Percentiles rank a stretch among this genome's conserved stretches.
Evolutionary conservation across 2,113 vertebrate species (phyloP).

Genomic region (Melanotaenia duboulayi): DNA sequence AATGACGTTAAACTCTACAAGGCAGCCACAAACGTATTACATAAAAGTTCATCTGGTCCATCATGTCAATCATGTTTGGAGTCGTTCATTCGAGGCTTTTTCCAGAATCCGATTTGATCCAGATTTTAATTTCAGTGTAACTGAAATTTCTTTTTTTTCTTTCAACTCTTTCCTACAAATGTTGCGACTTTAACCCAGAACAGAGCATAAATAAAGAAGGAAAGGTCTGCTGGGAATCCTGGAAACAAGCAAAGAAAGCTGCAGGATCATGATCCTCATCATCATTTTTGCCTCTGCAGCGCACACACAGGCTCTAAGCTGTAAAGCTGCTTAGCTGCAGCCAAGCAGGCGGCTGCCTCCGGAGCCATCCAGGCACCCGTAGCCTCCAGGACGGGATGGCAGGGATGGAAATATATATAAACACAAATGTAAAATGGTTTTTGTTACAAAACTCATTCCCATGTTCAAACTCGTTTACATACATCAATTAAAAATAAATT

Average conservation of each 20-base stretch:
- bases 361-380: constrained; percentile 12
- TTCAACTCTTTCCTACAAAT: neutral
- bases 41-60: too few relatives aligned
- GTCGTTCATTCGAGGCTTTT: neutral
- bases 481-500: too few relatives aligned
- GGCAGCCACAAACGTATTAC: too few relatives aligned
- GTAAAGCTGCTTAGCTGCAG: constrained; percentile 69
- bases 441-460: too few relatives aligned
- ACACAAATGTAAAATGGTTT: too few relatives aligned
- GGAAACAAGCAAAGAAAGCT: constrained; percentile 4
- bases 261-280: neutral
- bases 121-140: too few relatives aligned
- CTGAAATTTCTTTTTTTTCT: too few relatives aligned
- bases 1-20: too few relatives aligned
- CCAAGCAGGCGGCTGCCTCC: constrained; percentile 41
- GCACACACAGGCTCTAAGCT: constrained; percentile 50
- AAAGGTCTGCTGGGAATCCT: neutral
- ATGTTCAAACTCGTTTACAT: too few relatives aligned
- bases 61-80: neutral
- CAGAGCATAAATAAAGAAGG: too few relatives aligned
- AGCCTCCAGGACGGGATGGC: neutral
- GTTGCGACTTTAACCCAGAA: neutral
- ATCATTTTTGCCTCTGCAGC: neutral
- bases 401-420: neutral
- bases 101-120: too few relatives aligned